Evolutionary conservation across 2,113 vertebrate genomes (phyloP), one percentile per base, ranked within the genome.

Genomic region (Aspiorhynchus laticeps): DNA sequence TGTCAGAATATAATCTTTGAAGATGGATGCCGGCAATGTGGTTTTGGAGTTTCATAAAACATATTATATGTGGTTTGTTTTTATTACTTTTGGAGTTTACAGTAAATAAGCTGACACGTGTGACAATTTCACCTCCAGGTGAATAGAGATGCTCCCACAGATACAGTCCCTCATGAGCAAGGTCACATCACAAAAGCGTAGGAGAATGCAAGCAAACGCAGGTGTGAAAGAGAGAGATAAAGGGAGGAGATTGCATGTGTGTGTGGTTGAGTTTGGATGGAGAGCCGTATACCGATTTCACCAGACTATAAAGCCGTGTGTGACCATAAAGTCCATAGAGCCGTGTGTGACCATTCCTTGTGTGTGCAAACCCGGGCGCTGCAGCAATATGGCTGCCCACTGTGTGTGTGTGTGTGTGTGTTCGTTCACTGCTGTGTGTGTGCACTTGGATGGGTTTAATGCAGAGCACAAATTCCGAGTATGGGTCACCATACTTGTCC

Each of bases 71-170:
- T 86, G 87, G 87, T 88, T 93, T 95, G 93, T 91, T 93, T 93
- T 90, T 88, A 86, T 87, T 91, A 86, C 87, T 91, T 93, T 92
- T 93, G 91, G 92, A 91, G 89, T 91, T 93, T 90, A 88, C 82
- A 84, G 91, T 91, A 91, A 93, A 92, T 88, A 92, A 91, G 90
- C 86, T 88, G 90, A 92, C 92, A 91, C 85, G 88, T 88, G 88
- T 88, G 89, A 88, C 91, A 90, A 90, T 91, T 83, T 94, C 92
- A 93, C 90, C 91, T 92, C 90, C 92, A 92, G 91, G 91, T 92
- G 91, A 21, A 71, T 91, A 91, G 89, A 93, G 90, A 91, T 90
- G 81, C 88, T 90, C 86, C 83, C 88, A 88, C 79, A 85, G 86
- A 92, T 92, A 87, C 73, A 91, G 90, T 89, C 92, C 87, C 82